Percentiles rank a stretch among this genome's conserved stretches.
phyloP scores from a whole-genome alignment of 2,888 invertebrate genomes.

The Oxystoma pomonae region DNA sequence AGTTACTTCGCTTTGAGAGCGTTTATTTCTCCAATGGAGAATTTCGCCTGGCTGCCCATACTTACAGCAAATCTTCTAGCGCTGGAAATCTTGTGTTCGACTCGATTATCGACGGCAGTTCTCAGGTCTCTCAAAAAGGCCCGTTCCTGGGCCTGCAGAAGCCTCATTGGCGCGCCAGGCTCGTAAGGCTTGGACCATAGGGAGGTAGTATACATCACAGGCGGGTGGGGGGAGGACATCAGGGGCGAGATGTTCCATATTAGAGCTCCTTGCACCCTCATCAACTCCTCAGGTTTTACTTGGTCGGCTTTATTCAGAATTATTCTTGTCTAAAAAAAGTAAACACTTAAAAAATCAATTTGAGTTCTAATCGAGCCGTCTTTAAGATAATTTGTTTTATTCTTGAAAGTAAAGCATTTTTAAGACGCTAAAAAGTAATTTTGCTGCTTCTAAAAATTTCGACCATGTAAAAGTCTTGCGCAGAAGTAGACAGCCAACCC shows the following conservation, averaged over 20 bases:
- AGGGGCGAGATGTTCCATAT: conserved; percentile 97
- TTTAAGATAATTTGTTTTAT: too few relatives aligned
- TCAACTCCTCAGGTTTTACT: conserved; percentile 86
- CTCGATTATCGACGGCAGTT: conserved; percentile 79
- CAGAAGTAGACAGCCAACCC: too few relatives aligned
- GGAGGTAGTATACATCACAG: conserved; percentile 86
- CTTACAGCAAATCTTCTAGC: conserved; percentile 92
- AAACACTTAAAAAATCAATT: too few relatives aligned
- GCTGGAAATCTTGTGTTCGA: conserved; percentile 92
- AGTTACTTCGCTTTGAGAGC: too few relatives aligned
- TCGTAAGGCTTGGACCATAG: conserved; percentile 85
- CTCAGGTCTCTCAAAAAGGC: conserved; percentile 83
- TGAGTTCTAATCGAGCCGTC: too few relatives aligned
- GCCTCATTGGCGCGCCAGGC: conserved; percentile 72
- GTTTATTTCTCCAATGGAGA: too few relatives aligned
- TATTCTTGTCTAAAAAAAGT: conserved; percentile 69
- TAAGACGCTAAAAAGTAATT: too few relatives aligned
- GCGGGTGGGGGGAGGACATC: conserved; percentile 92
- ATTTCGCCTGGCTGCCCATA: too few relatives aligned
- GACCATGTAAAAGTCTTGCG: too few relatives aligned
- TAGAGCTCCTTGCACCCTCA: conserved; percentile 89
- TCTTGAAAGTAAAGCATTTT: too few relatives aligned
- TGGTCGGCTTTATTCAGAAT: conserved; percentile 93
- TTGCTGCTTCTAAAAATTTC: too few relatives aligned
- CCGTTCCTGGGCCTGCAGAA: conserved; percentile 84